Percentiles rank a stretch among this genome's conserved stretches.
phyloP scores from a whole-genome alignment of 2,888 invertebrate species.

The Vanessa cardui region DNA sequence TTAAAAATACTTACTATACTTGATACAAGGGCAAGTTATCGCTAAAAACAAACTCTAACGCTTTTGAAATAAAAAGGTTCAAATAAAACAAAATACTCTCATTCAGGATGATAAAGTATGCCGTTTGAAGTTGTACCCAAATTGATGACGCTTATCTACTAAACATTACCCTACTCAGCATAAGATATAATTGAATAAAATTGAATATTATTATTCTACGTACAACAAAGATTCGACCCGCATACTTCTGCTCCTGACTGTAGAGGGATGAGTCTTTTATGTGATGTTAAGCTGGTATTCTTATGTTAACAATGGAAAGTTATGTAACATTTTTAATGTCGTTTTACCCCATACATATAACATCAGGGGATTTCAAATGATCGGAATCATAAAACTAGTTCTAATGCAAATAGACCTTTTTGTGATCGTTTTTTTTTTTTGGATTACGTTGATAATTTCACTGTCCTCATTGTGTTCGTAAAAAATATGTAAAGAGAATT shows the following conservation, averaged over 20 bases:
- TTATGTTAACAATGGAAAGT: constrained; percentile 65
- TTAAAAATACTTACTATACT: constrained; percentile 10
- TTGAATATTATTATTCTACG: constrained; percentile 38
- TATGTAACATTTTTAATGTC: constrained; percentile 66
- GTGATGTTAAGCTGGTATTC: constrained; percentile 53
- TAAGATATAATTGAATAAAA: constrained; percentile 24
- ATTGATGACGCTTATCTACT: constrained; percentile 22
- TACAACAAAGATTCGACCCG: constrained; percentile 67
- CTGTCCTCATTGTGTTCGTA: no score
- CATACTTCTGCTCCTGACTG: constrained; percentile 47
- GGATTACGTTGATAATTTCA: no score
- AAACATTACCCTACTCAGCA: constrained; percentile 27
- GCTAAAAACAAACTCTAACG: no score
- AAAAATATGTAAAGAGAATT: no score
- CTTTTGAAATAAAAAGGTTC: no score
- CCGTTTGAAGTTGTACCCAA: constrained; percentile 1
- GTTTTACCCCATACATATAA: constrained; percentile 57
- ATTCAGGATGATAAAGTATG: not conserved
- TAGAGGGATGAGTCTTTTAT: constrained; percentile 56
- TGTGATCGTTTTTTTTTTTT: not conserved
- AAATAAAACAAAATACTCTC: no score
- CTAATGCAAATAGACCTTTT: constrained; percentile 12
- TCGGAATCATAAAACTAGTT: constrained; percentile 54
- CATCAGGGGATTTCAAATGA: constrained; percentile 57
- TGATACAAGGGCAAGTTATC: no score